These are phyloP conservation scores for Upupa epops DNA, from an alignment of 2,113 vertebrate species.

Conservation along the genomic window DNA sequence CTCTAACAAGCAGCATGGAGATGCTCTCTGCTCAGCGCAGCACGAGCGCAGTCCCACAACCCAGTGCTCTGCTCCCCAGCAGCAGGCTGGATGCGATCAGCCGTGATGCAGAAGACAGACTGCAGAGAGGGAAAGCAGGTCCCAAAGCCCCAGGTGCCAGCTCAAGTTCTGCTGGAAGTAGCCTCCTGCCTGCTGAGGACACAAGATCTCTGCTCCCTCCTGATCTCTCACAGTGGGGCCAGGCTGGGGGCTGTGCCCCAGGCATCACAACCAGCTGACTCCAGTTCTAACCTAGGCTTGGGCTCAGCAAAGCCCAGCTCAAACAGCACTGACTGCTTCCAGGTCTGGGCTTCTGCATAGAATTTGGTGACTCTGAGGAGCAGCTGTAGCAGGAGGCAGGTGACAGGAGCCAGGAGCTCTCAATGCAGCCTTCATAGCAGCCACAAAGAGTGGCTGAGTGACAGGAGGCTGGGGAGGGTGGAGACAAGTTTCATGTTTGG, in stretches of 20 bases:
- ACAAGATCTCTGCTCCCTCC: not conserved
- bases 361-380: not conserved
- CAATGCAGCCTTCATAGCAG: not conserved
- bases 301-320: not conserved
- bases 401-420: not conserved
- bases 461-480: not conserved
- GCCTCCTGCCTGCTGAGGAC: not conserved
- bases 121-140: not conserved
- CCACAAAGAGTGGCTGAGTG: not conserved
- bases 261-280: not conserved
- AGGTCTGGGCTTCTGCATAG: not conserved
- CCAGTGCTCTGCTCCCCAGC: not conserved
- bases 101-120: rapidly evolving
- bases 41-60: not conserved
- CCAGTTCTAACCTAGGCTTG: not conserved
- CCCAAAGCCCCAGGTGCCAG: not conserved
- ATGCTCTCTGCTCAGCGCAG: not conserved
- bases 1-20: not conserved
- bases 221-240: rapidly evolving
- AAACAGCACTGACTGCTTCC: not conserved
- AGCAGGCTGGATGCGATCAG: not conserved
- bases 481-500: not conserved
- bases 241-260: rapidly evolving
- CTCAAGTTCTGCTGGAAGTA: not conserved
- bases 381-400: not conserved